Evolutionary conservation across 2,113 vertebrate genomes (phyloP).

Genomic region (Lepidothrix coronata): DNA sequence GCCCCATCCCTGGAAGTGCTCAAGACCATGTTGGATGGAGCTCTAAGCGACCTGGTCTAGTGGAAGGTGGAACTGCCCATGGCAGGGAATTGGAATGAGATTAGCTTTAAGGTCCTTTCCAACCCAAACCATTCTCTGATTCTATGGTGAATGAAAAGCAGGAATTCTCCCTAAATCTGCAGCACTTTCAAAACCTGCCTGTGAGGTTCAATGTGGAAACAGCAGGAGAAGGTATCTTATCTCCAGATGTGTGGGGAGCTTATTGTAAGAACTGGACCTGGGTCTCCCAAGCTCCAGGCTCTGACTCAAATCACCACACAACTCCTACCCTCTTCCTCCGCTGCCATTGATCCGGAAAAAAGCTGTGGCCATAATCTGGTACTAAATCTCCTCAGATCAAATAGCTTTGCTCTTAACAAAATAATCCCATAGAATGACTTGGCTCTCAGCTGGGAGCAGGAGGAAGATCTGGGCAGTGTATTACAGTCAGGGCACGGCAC

Average conservation of each 20-base stretch:
- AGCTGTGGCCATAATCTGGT: not conserved
- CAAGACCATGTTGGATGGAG: not conserved
- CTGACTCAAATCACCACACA: not conserved
- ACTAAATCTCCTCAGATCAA: slow-evolving; percentile 40
- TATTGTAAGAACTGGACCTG: not conserved
- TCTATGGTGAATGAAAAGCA: not conserved
- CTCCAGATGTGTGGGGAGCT: not conserved
- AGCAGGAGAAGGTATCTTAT: not conserved
- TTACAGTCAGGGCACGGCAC: slow-evolving; percentile 26
- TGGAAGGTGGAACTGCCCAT: not conserved
- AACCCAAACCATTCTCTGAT: not conserved
- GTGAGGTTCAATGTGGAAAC: not conserved
- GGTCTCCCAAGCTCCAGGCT: not conserved
- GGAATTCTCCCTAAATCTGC: not conserved
- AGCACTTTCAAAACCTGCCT: not conserved
- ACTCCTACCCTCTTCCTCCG: not conserved
- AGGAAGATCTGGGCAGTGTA: slow-evolving; percentile 45
- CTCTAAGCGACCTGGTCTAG: not conserved
- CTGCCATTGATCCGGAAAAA: not conserved
- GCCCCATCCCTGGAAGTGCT: not conserved
- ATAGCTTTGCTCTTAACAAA: slow-evolving; percentile 7
- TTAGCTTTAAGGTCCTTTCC: not conserved
- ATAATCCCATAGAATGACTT: not conserved
- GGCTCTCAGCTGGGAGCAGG: slow-evolving; percentile 6
- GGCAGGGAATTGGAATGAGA: not conserved